A percentile compares a stretch with the other conserved stretches of the same genome.
Conservation (phyloP, 2,113 vertebrate species). For the Otolemur garnettii region DNA sequence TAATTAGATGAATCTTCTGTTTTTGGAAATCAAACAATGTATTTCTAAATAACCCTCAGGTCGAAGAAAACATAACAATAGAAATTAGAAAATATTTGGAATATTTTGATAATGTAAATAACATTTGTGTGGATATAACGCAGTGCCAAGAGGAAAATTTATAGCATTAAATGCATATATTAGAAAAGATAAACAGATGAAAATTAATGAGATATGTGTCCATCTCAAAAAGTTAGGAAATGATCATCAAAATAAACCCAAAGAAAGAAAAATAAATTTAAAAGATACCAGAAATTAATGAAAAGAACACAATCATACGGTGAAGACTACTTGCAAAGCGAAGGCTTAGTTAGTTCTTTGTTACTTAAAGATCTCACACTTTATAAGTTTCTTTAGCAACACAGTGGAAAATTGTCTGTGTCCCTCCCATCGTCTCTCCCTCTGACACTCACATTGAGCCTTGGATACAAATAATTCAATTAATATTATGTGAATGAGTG, state of each 20-base stretch:
- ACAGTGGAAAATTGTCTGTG: not conserved
- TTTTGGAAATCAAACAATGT: not conserved
- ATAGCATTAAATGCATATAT: not conserved
- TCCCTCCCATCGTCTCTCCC: not conserved
- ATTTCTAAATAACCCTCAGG: not conserved
- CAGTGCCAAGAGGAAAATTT: not conserved
- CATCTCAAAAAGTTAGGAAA: not conserved
- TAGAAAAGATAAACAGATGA: not conserved
- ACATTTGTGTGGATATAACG: not conserved
- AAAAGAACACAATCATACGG: not conserved
- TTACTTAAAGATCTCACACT: not conserved
- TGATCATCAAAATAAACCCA: not conserved
- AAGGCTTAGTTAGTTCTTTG: not conserved
- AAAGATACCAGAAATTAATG: not conserved
- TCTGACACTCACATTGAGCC: not conserved
- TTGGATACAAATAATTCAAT: not conserved
- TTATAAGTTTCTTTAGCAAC: not conserved
- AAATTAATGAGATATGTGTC: not conserved
- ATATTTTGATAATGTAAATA: not conserved
- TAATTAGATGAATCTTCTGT: not conserved
- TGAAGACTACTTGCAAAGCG: not conserved
- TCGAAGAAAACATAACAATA: not conserved
- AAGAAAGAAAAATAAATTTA: not conserved
- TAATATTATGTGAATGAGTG: conserved; percentile 3
- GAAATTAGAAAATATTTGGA: not conserved